Evolutionary conservation across 2,113 vertebrate species (phyloP).

Genomic region (Grantiella picta): DNA sequence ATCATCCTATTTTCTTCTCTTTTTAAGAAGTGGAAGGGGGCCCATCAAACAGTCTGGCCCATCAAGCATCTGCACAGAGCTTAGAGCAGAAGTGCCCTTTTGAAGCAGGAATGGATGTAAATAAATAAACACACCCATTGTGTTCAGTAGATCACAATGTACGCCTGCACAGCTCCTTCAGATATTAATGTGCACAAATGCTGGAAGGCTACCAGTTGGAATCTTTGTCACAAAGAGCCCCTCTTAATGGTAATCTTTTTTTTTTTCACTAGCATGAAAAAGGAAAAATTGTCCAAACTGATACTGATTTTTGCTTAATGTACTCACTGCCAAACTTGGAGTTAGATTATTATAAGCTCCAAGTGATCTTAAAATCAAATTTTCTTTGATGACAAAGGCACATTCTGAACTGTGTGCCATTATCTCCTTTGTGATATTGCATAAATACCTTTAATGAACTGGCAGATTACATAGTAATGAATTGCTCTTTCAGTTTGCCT

Average conservation of each 20-base stretch:
- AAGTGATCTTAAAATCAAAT: neutral
- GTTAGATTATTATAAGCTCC: neutral
- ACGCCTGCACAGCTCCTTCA: neutral
- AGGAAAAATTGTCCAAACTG: neutral
- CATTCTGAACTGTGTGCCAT: neutral
- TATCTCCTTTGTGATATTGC: neutral
- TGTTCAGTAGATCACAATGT: neutral
- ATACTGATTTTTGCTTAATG: neutral
- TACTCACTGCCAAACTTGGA: neutral
- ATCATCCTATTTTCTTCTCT: neutral
- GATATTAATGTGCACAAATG: neutral
- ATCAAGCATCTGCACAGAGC: neutral
- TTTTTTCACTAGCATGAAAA: neutral
- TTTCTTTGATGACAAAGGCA: neutral
- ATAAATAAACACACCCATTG: neutral
- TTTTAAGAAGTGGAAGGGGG: neutral
- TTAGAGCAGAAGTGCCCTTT: neutral
- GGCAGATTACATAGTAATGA: neutral
- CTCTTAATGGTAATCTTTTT: neutral
- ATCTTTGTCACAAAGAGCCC: neutral
- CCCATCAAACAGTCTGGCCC: neutral
- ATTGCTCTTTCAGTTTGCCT: neutral
- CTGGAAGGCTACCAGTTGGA: neutral
- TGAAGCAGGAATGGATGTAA: neutral
- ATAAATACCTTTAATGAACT: neutral